Conservation (phyloP, 92 coral and sea anemone genomes). For the Paragorgia papillata region DNA sequence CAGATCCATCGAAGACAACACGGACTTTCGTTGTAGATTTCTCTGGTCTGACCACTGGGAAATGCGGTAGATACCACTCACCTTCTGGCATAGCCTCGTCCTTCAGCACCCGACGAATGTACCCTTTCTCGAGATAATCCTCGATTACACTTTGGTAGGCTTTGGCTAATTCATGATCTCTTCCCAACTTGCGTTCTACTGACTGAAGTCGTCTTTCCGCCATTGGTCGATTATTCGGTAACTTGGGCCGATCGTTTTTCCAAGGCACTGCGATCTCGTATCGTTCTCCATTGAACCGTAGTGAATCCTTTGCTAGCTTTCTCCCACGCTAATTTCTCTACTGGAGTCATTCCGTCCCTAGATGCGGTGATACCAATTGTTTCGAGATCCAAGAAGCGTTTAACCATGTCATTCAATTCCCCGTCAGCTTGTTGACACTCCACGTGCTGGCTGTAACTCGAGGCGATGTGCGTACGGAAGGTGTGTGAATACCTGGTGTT, state of each 20-base stretch:
- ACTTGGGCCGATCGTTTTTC: slow-evolving; percentile 53
- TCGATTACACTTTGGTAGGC: slow-evolving; percentile 59
- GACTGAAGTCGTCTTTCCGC: slow-evolving; percentile 42
- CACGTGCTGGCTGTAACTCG: too few relatives aligned
- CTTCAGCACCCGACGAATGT: slow-evolving; percentile 44
- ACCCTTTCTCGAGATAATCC: slow-evolving; percentile 57
- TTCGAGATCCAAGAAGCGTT: slow-evolving; percentile 52
- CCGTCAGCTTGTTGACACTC: too few relatives aligned
- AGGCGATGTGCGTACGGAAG: neutral
- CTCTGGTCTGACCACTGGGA: slow-evolving; percentile 48
- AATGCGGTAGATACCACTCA: slow-evolving; percentile 52
- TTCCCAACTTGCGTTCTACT: slow-evolving; percentile 30
- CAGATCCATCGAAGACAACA: slow-evolving; percentile 40
- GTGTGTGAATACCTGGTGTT: too few relatives aligned
- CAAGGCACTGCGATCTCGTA: slow-evolving; percentile 62
- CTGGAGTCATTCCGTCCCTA: slow-evolving; percentile 46
- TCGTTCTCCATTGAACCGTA: slow-evolving; percentile 32
- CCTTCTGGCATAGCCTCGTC: slow-evolving; percentile 48
- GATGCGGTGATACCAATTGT: slow-evolving; percentile 53
- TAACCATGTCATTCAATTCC: too few relatives aligned
- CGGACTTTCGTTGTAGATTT: slow-evolving; percentile 21
- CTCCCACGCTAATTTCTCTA: slow-evolving; percentile 48
- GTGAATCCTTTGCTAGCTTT: slow-evolving; percentile 41
- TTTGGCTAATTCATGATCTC: slow-evolving; percentile 31
- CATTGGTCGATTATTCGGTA: slow-evolving; percentile 48